A percentile compares a stretch with the other conserved stretches of the same genome.
These are phyloP conservation scores for Lepidocyrtinus sp. DNA, from an alignment of 2,888 invertebrate species.

Conservation along the genomic window DNA sequence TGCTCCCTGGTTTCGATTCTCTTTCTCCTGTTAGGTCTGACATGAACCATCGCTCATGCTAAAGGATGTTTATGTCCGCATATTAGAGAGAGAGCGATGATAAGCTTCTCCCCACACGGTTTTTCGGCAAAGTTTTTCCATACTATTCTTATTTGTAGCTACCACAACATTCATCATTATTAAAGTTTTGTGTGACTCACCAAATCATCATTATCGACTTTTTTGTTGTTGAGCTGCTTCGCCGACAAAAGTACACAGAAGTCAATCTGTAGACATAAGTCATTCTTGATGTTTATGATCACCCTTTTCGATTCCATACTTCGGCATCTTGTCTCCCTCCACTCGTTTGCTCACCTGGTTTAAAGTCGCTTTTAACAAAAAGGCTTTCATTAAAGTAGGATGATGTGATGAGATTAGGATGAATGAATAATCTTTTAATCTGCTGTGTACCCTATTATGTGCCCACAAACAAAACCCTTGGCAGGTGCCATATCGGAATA, in stretches of 20 bases:
- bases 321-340: background rate
- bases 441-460: background rate
- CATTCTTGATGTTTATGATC: constrained; percentile 10
- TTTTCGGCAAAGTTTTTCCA: background rate
- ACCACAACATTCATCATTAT: constrained; percentile 7
- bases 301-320: background rate
- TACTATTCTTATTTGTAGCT: constrained; percentile 5
- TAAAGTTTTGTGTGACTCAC: constrained; percentile 7
- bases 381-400: constrained; percentile 21
- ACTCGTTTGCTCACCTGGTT: constrained; percentile 28
- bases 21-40: background rate
- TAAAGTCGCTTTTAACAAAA: background rate
- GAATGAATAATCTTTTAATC: constrained; percentile 36
- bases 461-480: background rate
- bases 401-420: constrained; percentile 25
- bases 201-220: constrained; percentile 10
- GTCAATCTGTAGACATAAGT: constrained; percentile 7
- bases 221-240: background rate
- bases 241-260: constrained; percentile 5
- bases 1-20: background rate
- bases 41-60: constrained; percentile 4
- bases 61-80: too few relatives aligned
- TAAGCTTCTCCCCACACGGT: constrained; percentile 1
- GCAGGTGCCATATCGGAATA: constrained; percentile 34
- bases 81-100: too few relatives aligned